Base-by-base conservation (phyloP, 2,888 invertebrate genomes). In the Holacanthella duospinosa region DNA sequence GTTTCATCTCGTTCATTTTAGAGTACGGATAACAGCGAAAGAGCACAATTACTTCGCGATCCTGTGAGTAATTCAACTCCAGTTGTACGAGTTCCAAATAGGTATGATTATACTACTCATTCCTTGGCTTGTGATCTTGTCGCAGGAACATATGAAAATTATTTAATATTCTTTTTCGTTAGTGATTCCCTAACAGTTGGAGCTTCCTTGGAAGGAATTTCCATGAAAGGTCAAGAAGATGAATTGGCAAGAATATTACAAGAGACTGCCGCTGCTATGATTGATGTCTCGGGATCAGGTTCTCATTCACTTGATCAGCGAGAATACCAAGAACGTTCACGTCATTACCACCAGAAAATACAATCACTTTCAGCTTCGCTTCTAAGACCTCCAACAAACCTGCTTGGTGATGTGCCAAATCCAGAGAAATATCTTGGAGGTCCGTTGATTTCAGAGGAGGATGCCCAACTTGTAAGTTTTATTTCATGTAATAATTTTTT, bases 231-330 rank as follows among this genome's bases (percentile, higher is more conserved):
- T 24, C 70, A 73, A 28, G 73, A 73, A 63, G 73, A 73, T 63
- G 73, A 73, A 63, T 62, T 73, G 48, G 71, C 71, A 9, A 70
- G 66, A 60, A 73, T 73, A 60, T 62, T 73, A 56, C 73, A 73
- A 64, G 73, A 73, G 66, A 73, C 73, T 55, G 71, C 71, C 16
- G 72, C 73, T 1, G 73, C 73, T 1, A 73, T 73, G 73, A 73
- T 73, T 29, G 73, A 73, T 55, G 73, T 73, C 9, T 71, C 71
- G 0, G 71, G 71, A 1, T 71, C 73, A 9, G 73, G 71, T 1
- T 70, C 71, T 1, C 73, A 73, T 57, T 73, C 73, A 0, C 60
- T 73, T 28, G 73, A 73, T 59, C 73, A 73, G 64, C 59, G 73
- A 36, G 73, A 73, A 55, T 71, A 71, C 65, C 73, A 73, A 55